These are phyloP conservation scores for Acanthosepion esculentum DNA, from an alignment of 2,888 invertebrate species.

Conservation along the genomic window DNA sequence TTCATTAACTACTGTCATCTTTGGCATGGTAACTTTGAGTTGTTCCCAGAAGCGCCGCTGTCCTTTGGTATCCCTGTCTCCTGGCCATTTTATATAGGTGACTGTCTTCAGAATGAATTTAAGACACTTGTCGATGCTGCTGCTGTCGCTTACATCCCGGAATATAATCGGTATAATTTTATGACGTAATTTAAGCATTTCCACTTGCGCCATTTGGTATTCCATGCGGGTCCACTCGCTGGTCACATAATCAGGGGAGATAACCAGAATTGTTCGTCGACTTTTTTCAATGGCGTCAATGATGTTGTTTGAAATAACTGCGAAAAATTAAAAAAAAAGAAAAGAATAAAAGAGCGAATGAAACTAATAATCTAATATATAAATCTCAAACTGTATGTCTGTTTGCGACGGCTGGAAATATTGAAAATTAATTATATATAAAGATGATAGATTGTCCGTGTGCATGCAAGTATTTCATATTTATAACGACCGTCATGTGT, in stretches of 20 bases:
- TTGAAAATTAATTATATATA: too few relatives aligned
- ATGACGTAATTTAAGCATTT: conserved; percentile 67
- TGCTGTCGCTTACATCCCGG: conserved; percentile 56
- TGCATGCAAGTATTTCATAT: too few relatives aligned
- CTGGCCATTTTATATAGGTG: conserved; percentile 64
- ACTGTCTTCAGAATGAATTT: conserved; percentile 61
- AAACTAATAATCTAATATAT: too few relatives aligned
- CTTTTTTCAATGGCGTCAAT: conserved; percentile 64
- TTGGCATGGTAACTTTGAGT: conserved; percentile 60
- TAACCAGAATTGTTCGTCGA: conserved; percentile 62
- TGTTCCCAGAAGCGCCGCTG: conserved; percentile 61
- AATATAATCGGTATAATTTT: conserved; percentile 65
- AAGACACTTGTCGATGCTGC: conserved; percentile 59
- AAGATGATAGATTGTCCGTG: too few relatives aligned
- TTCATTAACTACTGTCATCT: conserved; percentile 49
- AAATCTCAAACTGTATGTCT: too few relatives aligned
- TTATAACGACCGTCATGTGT: too few relatives aligned
- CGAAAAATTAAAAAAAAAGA: conserved; percentile 51
- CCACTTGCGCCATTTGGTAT: conserved; percentile 68
- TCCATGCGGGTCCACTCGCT: conserved; percentile 68
- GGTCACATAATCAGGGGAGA: conserved; percentile 61
- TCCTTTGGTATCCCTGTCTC: conserved; percentile 53
- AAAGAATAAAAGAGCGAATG: too few relatives aligned
- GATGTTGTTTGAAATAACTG: conserved; percentile 67
- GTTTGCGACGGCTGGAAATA: too few relatives aligned